These are phyloP conservation scores for Nothoprocta perdicaria DNA, from an alignment of 2,113 vertebrate species.

Conservation along the genomic window DNA sequence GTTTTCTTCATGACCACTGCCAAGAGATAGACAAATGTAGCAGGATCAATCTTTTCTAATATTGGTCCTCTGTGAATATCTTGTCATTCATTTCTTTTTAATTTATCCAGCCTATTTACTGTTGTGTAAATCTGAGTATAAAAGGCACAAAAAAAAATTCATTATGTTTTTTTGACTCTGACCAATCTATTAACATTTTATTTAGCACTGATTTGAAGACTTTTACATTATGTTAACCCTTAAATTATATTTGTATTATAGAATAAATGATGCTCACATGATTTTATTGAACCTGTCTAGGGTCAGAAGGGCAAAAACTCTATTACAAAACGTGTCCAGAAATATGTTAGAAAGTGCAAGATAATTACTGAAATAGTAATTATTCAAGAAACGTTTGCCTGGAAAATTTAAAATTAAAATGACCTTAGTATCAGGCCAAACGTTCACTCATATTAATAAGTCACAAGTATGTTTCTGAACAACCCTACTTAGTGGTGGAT, in stretches of 20 bases:
- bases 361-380: constrained; percentile 52
- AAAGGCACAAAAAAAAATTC: not conserved
- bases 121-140: not conserved
- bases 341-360: constrained; percentile 10
- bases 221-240: not conserved
- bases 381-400: constrained; percentile 21
- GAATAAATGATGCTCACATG: not conserved
- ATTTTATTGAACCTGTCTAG: constrained; percentile 5
- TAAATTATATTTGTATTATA: not conserved
- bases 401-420: constrained; percentile 59
- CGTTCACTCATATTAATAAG: not conserved
- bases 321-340: constrained; percentile 40
- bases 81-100: not conserved
- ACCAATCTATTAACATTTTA: not conserved
- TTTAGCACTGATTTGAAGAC: constrained; percentile 22
- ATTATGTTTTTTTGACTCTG: not conserved
- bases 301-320: constrained; percentile 29
- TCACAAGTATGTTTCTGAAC: constrained; percentile 16
- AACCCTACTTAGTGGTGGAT: not conserved
- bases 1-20: not conserved
- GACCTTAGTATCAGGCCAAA: constrained; percentile 32
- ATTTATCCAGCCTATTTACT: not conserved
- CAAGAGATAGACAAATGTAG: not conserved
- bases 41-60: not conserved
- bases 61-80: not conserved